Evolutionary conservation across 2,797 vertebrate genomes (phyloP).

Genomic region (Selene dorsalis): DNA sequence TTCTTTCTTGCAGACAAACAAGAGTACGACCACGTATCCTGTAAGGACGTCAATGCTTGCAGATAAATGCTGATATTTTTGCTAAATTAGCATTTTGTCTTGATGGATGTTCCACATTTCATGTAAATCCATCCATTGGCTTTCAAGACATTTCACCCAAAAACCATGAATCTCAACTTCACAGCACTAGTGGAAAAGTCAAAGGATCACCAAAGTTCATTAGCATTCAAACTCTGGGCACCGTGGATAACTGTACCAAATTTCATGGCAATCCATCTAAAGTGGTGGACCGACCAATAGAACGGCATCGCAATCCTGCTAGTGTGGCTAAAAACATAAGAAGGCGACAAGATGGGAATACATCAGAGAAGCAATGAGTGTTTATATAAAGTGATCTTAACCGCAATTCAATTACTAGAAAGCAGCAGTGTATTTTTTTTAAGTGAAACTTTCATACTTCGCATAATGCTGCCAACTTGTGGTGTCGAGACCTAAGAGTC

Average conservation of each 20-base stretch:
- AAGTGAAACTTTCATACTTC: slow-evolving; percentile 51
- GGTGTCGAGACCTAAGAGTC: slow-evolving; percentile 40
- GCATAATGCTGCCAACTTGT: slow-evolving; percentile 46
- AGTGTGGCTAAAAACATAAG: background rate
- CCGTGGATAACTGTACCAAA: background rate
- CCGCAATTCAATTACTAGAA: slow-evolving; percentile 63
- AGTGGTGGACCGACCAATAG: background rate
- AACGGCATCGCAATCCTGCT: background rate
- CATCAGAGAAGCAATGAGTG: slow-evolving; percentile 20
- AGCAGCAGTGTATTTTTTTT: slow-evolving; percentile 47
- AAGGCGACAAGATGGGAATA: slow-evolving; percentile 18
- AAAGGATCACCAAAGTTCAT: background rate
- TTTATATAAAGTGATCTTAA: slow-evolving; percentile 38
- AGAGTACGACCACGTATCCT: background rate
- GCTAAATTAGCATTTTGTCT: background rate
- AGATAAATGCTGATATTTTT: background rate
- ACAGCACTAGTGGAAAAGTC: background rate
- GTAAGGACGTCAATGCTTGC: background rate
- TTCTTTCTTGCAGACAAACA: background rate
- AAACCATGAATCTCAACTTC: background rate
- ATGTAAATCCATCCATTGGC: background rate
- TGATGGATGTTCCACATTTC: background rate
- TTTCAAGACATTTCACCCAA: background rate
- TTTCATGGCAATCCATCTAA: background rate
- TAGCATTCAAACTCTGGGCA: background rate